phyloP scores from a whole-genome alignment of 2,888 invertebrate genomes.

The Caenorhabditis wallacei region DNA sequence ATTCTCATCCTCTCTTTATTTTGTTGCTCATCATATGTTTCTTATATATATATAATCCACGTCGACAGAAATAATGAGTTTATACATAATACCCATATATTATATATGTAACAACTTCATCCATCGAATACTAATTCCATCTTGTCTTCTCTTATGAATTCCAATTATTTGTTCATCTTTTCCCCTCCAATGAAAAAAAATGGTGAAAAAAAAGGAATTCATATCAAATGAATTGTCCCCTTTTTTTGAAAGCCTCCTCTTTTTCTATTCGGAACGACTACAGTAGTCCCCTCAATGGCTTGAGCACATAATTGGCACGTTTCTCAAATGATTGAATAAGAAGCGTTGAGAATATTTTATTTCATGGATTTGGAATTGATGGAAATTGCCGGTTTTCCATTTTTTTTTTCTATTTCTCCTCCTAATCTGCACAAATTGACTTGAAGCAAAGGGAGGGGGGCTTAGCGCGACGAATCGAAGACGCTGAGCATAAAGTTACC shows the following conservation, averaged over 20 bases:
- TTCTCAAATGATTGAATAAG: neutral
- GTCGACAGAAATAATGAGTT: neutral
- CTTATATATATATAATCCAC: neutral
- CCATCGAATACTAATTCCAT: conserved; percentile 57
- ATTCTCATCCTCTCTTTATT: neutral
- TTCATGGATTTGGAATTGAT: neutral
- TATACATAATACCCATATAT: neutral
- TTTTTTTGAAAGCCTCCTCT: neutral
- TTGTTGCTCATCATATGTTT: neutral
- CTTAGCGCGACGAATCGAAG: neutral
- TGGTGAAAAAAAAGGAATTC: conserved; percentile 26
- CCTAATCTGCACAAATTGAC: conserved; percentile 63
- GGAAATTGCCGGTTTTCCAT: conserved; percentile 48
- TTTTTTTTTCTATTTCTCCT: conserved; percentile 3
- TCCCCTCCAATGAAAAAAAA: neutral
- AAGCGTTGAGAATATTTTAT: conserved; percentile 43
- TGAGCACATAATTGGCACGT: conserved; percentile 54
- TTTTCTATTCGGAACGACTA: neutral
- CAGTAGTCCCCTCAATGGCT: conserved; percentile 39
- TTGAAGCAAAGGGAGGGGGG: neutral
- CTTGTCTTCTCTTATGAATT: conserved; percentile 47
- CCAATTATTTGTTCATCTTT: conserved; percentile 38
- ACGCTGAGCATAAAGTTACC: conserved; percentile 55
- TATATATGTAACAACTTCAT: conserved; percentile 43
- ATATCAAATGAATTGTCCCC: conserved; percentile 56